Evolutionary conservation across 2,113 vertebrate species (phyloP).

Genomic region (Isurus oxyrinchus): DNA sequence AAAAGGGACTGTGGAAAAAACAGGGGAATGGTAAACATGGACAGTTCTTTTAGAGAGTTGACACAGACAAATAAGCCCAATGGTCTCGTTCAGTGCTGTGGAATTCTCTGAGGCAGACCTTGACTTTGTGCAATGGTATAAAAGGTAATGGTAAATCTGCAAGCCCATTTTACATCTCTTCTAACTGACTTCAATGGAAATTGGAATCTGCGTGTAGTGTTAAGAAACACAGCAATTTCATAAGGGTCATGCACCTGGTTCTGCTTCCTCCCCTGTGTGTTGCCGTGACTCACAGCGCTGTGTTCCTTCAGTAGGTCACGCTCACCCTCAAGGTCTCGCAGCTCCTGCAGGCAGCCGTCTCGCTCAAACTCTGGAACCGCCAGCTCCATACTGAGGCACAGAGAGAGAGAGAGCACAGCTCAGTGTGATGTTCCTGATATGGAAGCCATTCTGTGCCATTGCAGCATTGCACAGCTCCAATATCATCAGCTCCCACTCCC

Average conservation of each 20-base stretch:
- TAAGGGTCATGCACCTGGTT: background rate
- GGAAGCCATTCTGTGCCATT: background rate
- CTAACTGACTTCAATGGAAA: background rate
- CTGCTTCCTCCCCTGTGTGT: background rate
- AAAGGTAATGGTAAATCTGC: background rate
- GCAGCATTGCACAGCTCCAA: background rate
- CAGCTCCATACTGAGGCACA: slow-evolving; percentile 45
- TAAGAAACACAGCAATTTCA: background rate
- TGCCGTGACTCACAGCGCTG: slow-evolving; percentile 35
- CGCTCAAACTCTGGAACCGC: slow-evolving; percentile 48
- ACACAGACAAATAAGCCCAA: background rate
- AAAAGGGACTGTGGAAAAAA: background rate
- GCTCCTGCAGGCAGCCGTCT: slow-evolving; percentile 41
- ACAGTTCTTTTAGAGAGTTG: background rate
- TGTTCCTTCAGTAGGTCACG: slow-evolving; percentile 33
- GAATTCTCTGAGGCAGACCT: background rate
- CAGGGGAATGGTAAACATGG: background rate
- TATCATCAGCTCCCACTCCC: background rate
- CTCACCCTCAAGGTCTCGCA: slow-evolving; percentile 42
- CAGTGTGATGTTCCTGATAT: background rate
- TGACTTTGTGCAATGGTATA: background rate
- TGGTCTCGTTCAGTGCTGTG: too few species aligned
- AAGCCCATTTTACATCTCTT: background rate
- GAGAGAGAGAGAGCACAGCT: background rate
- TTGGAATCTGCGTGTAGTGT: background rate